phyloP scores from a whole-genome alignment of 2,888 invertebrate species.

The Drosophila mimetica region DNA sequence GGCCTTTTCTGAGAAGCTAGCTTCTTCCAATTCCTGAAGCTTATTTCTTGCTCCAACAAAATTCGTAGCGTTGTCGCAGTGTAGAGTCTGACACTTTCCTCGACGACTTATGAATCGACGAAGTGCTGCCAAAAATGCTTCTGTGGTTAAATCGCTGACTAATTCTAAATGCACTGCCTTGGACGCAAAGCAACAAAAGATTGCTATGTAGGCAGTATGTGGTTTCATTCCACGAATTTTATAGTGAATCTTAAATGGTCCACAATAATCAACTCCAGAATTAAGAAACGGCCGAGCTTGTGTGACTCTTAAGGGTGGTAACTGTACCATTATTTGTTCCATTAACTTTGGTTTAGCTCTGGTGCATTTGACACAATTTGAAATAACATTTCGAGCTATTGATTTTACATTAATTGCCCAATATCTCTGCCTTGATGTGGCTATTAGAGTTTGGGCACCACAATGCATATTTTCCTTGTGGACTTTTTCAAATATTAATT shows the following conservation, averaged over 20 bases:
- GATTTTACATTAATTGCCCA: too few species aligned
- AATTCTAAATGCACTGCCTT: not conserved
- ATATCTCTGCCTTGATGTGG: too few species aligned
- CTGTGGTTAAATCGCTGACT: not conserved
- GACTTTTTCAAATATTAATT: too few species aligned
- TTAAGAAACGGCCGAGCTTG: too few species aligned
- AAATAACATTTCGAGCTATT: too few species aligned
- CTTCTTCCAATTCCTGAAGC: not conserved
- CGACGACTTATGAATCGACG: not conserved
- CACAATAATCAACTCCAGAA: not conserved
- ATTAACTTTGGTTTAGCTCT: too few species aligned
- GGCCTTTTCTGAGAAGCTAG: not conserved
- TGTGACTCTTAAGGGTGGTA: too few species aligned
- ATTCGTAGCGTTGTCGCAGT: not conserved
- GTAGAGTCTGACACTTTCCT: slow-evolving; percentile 2
- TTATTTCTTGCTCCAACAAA: not conserved
- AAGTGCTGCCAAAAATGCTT: too few species aligned
- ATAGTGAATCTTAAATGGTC: not conserved
- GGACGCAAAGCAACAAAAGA: not conserved
- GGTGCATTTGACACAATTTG: too few species aligned
- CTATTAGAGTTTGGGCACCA: too few species aligned
- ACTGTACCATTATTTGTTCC: too few species aligned
- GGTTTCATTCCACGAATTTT: not conserved
- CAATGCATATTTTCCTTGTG: too few species aligned
- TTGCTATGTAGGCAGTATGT: not conserved